Evolutionary conservation across 2,113 vertebrate species (phyloP), one percentile per base, ranked within the genome.

Genomic region (Sula dactylatra): DNA sequence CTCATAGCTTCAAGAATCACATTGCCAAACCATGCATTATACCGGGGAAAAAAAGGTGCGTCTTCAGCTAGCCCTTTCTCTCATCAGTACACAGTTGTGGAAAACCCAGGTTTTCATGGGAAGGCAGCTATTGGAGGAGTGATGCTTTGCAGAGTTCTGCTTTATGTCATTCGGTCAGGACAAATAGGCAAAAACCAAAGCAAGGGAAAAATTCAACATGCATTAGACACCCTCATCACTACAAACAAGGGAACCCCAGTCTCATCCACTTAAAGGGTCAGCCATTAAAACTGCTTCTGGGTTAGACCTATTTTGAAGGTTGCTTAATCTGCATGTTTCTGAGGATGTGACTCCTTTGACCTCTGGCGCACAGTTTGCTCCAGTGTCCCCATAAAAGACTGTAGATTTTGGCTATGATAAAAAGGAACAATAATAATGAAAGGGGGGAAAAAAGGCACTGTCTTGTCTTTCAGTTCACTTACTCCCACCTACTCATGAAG

Each of bases 251-350:
- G 27, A 81, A 91, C 8, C 9, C n/a, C 25, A 76, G 13, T 18
- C 20, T 80, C 47, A 74, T 3, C 8, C 4, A 19, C 8, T 40
- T 64, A 34, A 29, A 88, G 10, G 6, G 20, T 17, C 32, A 86
- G 9, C 42, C 38, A 42, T 26, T 72, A 49, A 61, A 87, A 49
- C 27, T 22, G 11, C 25, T 87, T 32, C 85, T 66, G 27, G 10
- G 13, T 65, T 74, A 49, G 27, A 47, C 0, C 27, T 89, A 77
- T 76, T 72, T 49, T 27, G 55, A 89, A 93, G 86, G 70, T 78
- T 95, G 47, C 77, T 92, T 49, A 87, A 67, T 82, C 58, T 82
- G 56, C 4, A 2, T 61, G 22, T 87, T 97, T 85, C 78, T 94
- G 73, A 89, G 77, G 54, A 82, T 79, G 18, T 71, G 61, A 84